Base-by-base conservation (phyloP, 30 jellyfish, hydroid and myxozoan genomes). In the Aurelia aurita region DNA sequence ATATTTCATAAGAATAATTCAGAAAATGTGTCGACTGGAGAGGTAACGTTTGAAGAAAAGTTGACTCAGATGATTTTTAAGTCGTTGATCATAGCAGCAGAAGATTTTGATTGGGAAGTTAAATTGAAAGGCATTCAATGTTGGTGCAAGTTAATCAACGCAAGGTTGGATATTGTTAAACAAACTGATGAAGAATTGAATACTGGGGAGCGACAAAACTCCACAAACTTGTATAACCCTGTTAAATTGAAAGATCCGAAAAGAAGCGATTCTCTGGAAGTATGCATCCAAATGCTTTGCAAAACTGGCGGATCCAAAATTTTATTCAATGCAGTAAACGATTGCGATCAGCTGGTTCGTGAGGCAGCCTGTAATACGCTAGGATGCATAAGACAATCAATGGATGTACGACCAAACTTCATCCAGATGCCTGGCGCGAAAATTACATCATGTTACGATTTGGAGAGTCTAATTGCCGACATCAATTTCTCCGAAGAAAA, bases 81-180 rank as follows among this genome's bases (percentile, higher is more conserved):
- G 46, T 39, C 68, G 5, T 25, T 83, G 73, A 44, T 22, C 5
- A 83, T 47, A 19, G 85, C 93, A 12, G 39, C 72, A 11, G 22
- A 13, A 51, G 69, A 72, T 70, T 83, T 83, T 43, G 93, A 83
- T 54, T 83, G 93, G 93, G 93, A 83, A 28, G 86, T 83, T 25
- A 83, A 83, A 60, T n/a, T 35, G 60, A 83, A 83, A 70, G 93
- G 87, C 13, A 44, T 83, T 46, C 80, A 47, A 13, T 83, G 93
- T 39, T 83, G 93, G 93, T 61, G 16, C 34, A 83, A 70, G 20
- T 69, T 83, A 5, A 20, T 70, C 26, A 69, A 47, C 0, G 18
- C 26, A 6, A 13, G 16, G n/a, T 21, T 5, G 34, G 15, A 58
- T 20, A 0, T 10, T 19, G 0, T 15, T 44, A 23, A 22, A 22